These are phyloP conservation scores for Amphibalanus amphitrite DNA, from an alignment of 1,140 invertebrate species.

Conservation along the genomic window DNA sequence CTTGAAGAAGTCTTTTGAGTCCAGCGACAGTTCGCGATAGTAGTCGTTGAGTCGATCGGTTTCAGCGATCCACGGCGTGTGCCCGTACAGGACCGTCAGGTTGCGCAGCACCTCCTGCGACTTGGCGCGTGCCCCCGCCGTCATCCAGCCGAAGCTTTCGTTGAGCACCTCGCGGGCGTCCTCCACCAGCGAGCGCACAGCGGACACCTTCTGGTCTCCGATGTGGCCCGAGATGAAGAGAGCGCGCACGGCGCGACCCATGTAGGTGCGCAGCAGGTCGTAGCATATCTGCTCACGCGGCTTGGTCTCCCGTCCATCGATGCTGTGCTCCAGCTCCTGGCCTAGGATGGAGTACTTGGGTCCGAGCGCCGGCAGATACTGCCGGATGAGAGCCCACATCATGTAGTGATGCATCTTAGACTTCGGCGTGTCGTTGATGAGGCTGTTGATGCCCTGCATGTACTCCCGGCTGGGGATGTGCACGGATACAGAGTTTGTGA, in stretches of 20 bases:
- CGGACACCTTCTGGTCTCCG: background rate
- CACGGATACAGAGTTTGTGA: background rate
- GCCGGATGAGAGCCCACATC: background rate
- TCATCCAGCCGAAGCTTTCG: conserved; percentile 4
- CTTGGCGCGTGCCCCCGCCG: background rate
- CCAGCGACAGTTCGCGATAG: background rate
- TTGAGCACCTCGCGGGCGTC: conserved; percentile 1
- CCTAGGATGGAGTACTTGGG: background rate
- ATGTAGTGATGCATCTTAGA: background rate
- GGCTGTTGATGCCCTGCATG: conserved; percentile 1
- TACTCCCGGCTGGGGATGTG: background rate
- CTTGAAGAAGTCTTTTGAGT: background rate
- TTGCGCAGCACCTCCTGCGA: conserved; percentile 3
- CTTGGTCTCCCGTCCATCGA: background rate
- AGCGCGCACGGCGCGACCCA: conserved; percentile 1
- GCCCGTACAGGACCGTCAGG: background rate
- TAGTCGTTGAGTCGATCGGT: background rate
- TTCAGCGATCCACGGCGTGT: conserved; percentile 2
- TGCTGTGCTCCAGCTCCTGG: conserved; percentile 5
- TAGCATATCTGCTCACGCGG: background rate
- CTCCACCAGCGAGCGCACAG: background rate
- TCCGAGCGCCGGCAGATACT: background rate
- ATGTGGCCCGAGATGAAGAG: conserved; percentile 4
- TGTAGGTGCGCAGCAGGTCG: background rate
- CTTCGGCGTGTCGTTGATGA: background rate